These are phyloP conservation scores for Coranthus polyacanthus DNA, from an alignment of 2,797 vertebrate genomes.

Conservation along the genomic window DNA sequence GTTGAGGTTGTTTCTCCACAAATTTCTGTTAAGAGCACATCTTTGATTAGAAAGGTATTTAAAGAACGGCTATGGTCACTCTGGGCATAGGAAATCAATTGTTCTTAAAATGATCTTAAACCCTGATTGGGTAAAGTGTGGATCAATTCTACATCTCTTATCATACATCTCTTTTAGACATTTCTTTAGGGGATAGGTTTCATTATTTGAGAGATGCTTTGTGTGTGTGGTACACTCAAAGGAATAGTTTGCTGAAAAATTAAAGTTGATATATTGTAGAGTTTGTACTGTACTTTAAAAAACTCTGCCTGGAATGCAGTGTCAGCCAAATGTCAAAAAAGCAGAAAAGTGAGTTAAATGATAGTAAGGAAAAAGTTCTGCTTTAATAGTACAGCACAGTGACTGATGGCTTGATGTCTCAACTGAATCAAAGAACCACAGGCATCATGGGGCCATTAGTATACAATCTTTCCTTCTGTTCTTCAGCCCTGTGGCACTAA, in stretches of 20 bases:
- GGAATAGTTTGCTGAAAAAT: neutral
- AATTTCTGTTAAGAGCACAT: too few species aligned
- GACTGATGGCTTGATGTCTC: constrained; percentile 69
- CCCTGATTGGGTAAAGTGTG: too few species aligned
- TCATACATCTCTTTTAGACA: neutral
- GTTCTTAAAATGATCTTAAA: too few species aligned
- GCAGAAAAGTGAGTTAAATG: constrained; percentile 26
- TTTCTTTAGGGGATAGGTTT: neutral
- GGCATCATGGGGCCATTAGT: constrained; percentile 74
- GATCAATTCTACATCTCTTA: too few species aligned
- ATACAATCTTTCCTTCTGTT: constrained; percentile 70
- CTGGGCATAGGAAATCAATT: too few species aligned
- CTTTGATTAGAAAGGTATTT: too few species aligned
- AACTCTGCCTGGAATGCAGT: neutral
- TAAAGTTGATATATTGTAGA: neutral
- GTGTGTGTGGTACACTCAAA: neutral
- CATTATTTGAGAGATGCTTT: constrained; percentile 1
- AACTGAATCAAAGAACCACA: constrained; percentile 51
- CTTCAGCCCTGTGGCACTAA: constrained; percentile 71
- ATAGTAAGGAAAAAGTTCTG: constrained; percentile 27
- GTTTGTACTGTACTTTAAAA: constrained; percentile 18
- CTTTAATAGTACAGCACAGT: constrained; percentile 41
- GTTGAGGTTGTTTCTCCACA: too few species aligned
- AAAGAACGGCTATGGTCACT: neutral
- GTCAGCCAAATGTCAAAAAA: constrained; percentile 45